phyloP scores from a whole-genome alignment of 2,113 vertebrate species.

The Cariama cristata region DNA sequence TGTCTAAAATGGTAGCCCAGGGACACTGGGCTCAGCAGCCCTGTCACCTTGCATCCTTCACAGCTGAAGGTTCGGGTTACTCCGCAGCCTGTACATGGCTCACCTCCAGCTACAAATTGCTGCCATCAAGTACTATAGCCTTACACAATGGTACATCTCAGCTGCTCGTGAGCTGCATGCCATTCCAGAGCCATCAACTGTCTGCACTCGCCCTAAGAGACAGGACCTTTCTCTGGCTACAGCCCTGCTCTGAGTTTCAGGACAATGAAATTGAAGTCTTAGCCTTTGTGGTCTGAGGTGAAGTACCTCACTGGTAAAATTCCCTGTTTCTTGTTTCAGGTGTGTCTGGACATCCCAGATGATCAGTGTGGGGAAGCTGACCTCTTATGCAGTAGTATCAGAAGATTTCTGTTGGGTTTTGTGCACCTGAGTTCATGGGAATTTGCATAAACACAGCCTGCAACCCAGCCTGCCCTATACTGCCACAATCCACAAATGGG shows the following conservation, averaged over 20 bases:
- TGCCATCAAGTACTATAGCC: not conserved
- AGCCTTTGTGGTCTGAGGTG: not conserved
- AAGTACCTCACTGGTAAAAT: not conserved
- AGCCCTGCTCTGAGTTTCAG: not conserved
- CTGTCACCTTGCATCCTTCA: not conserved
- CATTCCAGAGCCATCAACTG: not conserved
- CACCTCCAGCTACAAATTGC: not conserved
- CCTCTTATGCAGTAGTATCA: not conserved
- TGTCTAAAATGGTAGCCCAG: not conserved
- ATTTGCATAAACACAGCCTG: not conserved
- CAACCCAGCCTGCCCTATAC: not conserved
- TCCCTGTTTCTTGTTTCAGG: not conserved
- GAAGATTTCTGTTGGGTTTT: not conserved
- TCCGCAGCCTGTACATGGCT: not conserved
- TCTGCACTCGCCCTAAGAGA: not conserved
- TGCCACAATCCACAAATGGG: not conserved
- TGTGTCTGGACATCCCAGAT: not conserved
- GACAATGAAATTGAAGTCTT: not conserved
- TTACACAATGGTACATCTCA: not conserved
- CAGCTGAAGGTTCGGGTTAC: not conserved
- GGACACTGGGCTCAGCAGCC: not conserved
- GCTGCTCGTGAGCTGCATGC: not conserved
- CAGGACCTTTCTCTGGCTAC: not conserved
- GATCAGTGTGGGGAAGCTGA: not conserved
- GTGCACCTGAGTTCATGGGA: not conserved